These are phyloP conservation scores for Nibea albiflora DNA, from an alignment of 2,113 vertebrate species.

Conservation along the genomic window DNA sequence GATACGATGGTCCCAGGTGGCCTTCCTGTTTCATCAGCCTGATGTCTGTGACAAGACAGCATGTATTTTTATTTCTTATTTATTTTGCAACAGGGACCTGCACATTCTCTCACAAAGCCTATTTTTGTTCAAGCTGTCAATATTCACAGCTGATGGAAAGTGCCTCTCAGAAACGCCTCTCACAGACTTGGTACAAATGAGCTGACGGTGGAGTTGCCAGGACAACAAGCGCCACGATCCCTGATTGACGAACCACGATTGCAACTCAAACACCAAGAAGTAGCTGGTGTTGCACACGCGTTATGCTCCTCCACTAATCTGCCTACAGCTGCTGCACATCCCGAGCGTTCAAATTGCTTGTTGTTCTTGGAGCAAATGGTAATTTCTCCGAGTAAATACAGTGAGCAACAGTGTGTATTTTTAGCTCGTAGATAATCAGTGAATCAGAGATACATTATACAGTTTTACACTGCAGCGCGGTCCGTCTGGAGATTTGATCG, in stretches of 20 bases:
- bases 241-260: slow-evolving; percentile 63
- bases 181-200: slow-evolving; percentile 38
- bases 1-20: background rate
- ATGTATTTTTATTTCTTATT: background rate
- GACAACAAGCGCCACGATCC: slow-evolving; percentile 66
- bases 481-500: slow-evolving; percentile 32
- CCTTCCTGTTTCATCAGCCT: slow-evolving; percentile 5
- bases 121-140: slow-evolving; percentile 48
- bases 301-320: slow-evolving; percentile 57
- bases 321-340: slow-evolving; percentile 58
- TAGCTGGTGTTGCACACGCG: slow-evolving; percentile 50
- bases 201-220: slow-evolving; percentile 67
- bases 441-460: slow-evolving; percentile 64
- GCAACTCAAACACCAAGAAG: slow-evolving; percentile 67
- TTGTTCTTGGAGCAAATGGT: slow-evolving; percentile 48
- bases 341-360: slow-evolving; percentile 10
- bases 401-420: slow-evolving; percentile 54
- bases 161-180: slow-evolving; percentile 56
- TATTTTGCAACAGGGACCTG: slow-evolving; percentile 12
- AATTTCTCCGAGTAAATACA: slow-evolving; percentile 57
- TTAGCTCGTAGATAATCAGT: slow-evolving; percentile 65
- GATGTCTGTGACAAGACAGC: slow-evolving; percentile 18
- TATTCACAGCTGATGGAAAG: slow-evolving; percentile 60
- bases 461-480: slow-evolving; percentile 54
- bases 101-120: slow-evolving; percentile 15